Base-by-base conservation (phyloP, 2,113 vertebrate genomes). In the Corythornis cristatus region DNA sequence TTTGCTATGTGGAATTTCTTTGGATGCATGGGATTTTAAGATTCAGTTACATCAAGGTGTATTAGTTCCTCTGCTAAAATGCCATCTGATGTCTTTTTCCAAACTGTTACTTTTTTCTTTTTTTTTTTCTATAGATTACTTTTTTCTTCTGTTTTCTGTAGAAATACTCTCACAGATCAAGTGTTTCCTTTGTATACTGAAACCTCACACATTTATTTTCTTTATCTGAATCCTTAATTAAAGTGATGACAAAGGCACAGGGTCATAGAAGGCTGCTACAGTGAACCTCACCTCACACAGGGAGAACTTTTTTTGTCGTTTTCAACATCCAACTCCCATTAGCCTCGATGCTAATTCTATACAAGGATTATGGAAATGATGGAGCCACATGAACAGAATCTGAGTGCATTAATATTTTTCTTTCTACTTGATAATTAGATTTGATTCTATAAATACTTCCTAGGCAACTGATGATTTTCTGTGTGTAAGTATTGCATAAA, bases 271-370 rank as follows among this genome's bases (percentile, higher is more conserved):
- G 15, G 21, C 28, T 60, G 25, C 9, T 9, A 22, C 8, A 35
- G 12, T 8, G 58, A 75, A 74, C 11, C 8, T 64, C 23, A 53
- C 9, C 8, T 14, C 1, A 2, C 6, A 43, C 4, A 2, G 21
- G 21, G 26, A 65, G 6, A 11, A 9, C 1, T 26, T 19, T 35
- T 43, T 7, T 0, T 65, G 33, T 6, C 1, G 0, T 45, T 51
- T 46, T 26, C 22, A 33, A 31, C 7, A 29, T 6, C 7, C 15
- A 73, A 23, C 3, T 68, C 7, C 9, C 2, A 0, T 46, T 45
- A 72, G 6, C 9, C 19, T 14, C 15, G 3, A 2, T 11, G n/a
- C 23, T 21, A 60, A 1, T 26, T 51, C 50, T 56, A 20, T 35
- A 25, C 9, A 40, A 61, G 4, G 11, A 20, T 51, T 67, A 46